Percentiles rank a stretch among this genome's conserved stretches.
These are phyloP conservation scores for Cataglyphis albicans DNA, from an alignment of 2,888 invertebrate genomes.

Conservation along the genomic window DNA sequence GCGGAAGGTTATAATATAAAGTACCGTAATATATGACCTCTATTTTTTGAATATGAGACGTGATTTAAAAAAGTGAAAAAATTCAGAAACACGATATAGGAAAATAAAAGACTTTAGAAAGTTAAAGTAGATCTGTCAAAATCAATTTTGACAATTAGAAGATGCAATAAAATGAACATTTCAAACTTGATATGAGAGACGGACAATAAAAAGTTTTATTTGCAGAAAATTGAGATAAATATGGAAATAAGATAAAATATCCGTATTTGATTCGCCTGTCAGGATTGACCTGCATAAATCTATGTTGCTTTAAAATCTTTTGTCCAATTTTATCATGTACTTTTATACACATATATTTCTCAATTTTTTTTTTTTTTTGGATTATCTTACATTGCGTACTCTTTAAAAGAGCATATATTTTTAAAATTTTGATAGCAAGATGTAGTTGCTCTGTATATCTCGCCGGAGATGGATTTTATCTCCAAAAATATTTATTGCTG, in stretches of 20 bases:
- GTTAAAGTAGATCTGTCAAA: background rate
- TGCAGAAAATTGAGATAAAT: background rate
- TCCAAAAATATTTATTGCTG: conserved; percentile 40
- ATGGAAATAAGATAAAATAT: background rate
- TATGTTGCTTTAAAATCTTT: background rate
- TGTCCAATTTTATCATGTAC: background rate
- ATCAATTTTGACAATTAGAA: background rate
- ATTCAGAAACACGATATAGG: background rate
- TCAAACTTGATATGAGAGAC: background rate
- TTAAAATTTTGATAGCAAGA: conserved; percentile 29
- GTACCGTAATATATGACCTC: no score
- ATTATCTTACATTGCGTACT: background rate
- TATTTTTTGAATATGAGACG: background rate
- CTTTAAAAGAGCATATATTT: background rate
- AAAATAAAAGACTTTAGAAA: background rate
- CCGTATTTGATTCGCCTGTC: background rate
- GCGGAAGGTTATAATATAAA: background rate
- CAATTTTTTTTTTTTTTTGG: background rate
- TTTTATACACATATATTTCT: background rate
- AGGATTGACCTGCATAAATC: background rate
- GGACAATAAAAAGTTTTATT: background rate
- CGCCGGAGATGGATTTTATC: conserved; percentile 37
- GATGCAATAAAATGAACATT: background rate
- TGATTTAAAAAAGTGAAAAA: background rate
- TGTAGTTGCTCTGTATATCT: conserved; percentile 16